Percentiles rank a stretch among this genome's conserved stretches.
Conservation (phyloP, 2,888 invertebrate genomes). For the Drosophila yooni region DNA sequence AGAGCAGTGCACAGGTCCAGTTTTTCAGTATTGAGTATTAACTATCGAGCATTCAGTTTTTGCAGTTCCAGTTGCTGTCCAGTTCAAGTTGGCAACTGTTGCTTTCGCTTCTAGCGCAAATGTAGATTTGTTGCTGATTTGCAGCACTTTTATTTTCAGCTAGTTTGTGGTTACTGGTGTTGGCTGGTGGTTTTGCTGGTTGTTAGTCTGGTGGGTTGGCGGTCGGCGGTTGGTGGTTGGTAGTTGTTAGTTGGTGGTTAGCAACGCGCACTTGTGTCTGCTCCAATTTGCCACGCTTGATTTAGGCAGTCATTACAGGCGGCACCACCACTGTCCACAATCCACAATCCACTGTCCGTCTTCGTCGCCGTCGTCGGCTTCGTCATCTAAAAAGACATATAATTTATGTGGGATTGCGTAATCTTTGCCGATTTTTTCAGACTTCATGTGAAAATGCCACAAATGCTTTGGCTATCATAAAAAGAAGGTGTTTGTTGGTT, state of each 20-base stretch:
- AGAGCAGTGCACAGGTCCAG: slow-evolving; percentile 48
- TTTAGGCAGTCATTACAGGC: slow-evolving; percentile 76
- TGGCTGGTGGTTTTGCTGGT: slow-evolving; percentile 18
- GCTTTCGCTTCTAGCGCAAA: slow-evolving; percentile 72
- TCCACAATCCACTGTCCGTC: background rate
- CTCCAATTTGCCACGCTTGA: slow-evolving; percentile 81
- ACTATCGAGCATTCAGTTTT: slow-evolving; percentile 1
- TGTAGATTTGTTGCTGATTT: slow-evolving; percentile 57
- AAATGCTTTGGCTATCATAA: slow-evolving; percentile 53
- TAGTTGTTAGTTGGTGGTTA: slow-evolving; percentile 33
- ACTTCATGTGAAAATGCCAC: slow-evolving; percentile 70
- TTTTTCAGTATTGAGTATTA: slow-evolving; percentile 31
- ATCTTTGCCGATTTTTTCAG: slow-evolving; percentile 50
- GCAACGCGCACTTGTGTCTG: slow-evolving; percentile 73
- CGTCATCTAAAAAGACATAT: slow-evolving; percentile 63
- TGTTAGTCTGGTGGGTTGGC: slow-evolving; percentile 23
- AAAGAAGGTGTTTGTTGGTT: slow-evolving; percentile 22
- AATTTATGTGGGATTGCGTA: slow-evolving; percentile 77
- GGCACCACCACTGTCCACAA: slow-evolving; percentile 37
- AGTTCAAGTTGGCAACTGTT: slow-evolving; percentile 58
- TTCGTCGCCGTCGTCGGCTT: slow-evolving; percentile 8
- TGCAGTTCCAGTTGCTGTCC: slow-evolving; percentile 46
- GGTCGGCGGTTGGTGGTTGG: slow-evolving; percentile 21
- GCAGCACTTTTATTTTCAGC: slow-evolving; percentile 51
- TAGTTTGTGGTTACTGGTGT: slow-evolving; percentile 43